These are phyloP conservation scores for Aurelia coerulea DNA, from an alignment of 30 jellyfish, hydroid and myxozoan species.

Conservation along the genomic window DNA sequence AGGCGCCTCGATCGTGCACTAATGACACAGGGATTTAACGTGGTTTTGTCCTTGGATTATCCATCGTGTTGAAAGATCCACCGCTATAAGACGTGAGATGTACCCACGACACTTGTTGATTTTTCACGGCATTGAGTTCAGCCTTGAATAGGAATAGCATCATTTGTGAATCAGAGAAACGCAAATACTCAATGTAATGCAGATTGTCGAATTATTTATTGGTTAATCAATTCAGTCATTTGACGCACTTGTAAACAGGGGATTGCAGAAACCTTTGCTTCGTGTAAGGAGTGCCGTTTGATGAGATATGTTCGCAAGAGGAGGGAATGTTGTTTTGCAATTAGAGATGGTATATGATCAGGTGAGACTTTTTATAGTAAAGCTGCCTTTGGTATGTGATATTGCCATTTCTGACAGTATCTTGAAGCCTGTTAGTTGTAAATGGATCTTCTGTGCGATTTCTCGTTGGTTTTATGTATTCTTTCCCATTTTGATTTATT, in stretches of 20 bases:
- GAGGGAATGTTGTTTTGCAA: background rate
- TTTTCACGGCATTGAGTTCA: constrained; percentile 43
- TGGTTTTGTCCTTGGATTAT: constrained; percentile 79
- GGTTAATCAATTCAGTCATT: no score
- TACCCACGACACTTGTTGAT: constrained; percentile 54
- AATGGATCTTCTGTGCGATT: no score
- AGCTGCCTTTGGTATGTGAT: background rate
- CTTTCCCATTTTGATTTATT: no score
- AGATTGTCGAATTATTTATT: no score
- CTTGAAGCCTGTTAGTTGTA: background rate
- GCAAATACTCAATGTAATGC: no score
- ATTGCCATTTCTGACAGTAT: background rate
- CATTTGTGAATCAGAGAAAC: background rate
- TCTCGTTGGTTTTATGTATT: no score
- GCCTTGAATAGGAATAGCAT: constrained; percentile 39
- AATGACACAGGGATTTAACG: constrained; percentile 81
- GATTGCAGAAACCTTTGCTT: no score
- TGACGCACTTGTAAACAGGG: no score
- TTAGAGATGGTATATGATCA: background rate
- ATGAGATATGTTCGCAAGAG: no score
- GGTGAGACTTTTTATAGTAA: background rate
- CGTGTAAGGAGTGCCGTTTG: no score
- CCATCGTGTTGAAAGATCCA: constrained; percentile 65
- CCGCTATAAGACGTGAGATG: constrained; percentile 69
- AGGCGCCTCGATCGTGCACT: constrained; percentile 83